Evolutionary conservation across 2,888 invertebrate species (phyloP).

Genomic region (Zaprionus lineosus): DNA sequence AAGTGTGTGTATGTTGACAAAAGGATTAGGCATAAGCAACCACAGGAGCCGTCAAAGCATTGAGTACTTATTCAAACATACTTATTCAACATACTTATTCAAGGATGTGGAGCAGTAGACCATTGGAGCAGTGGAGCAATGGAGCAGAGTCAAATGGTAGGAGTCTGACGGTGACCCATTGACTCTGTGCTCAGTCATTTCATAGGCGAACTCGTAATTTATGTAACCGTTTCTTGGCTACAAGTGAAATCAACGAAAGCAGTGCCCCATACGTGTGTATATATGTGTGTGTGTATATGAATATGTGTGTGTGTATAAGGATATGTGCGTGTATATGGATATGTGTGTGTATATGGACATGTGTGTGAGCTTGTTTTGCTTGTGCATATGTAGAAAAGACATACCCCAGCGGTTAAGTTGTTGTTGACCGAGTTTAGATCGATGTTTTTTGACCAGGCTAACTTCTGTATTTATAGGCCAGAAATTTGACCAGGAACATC

Average conservation of each 20-base stretch:
- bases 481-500: neutral
- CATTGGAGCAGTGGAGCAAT: constrained; percentile 33
- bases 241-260: constrained; percentile 24
- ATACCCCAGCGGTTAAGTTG: constrained; percentile 9
- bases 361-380: constrained; percentile 7
- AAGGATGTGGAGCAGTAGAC: constrained; percentile 27
- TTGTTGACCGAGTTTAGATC: constrained; percentile 44
- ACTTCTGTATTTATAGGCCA: neutral
- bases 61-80: constrained; percentile 15
- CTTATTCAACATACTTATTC: constrained; percentile 17
- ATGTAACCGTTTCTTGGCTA: constrained; percentile 25
- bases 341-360: constrained; percentile 1
- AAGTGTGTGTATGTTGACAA: constrained; percentile 16
- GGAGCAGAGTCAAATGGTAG: no score
- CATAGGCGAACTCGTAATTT: constrained; percentile 27
- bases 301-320: constrained; percentile 3
- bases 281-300: constrained; percentile 1
- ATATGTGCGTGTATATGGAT: no score
- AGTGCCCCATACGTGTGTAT: no score
- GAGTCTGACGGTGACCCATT: no score
- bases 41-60: constrained; percentile 34
- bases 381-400: constrained; percentile 17
- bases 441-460: constrained; percentile 25
- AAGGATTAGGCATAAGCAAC: constrained; percentile 40
- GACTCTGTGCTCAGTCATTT: constrained; percentile 31